Base-by-base conservation (phyloP, 2,113 vertebrate genomes). In the Gulo gulo region DNA sequence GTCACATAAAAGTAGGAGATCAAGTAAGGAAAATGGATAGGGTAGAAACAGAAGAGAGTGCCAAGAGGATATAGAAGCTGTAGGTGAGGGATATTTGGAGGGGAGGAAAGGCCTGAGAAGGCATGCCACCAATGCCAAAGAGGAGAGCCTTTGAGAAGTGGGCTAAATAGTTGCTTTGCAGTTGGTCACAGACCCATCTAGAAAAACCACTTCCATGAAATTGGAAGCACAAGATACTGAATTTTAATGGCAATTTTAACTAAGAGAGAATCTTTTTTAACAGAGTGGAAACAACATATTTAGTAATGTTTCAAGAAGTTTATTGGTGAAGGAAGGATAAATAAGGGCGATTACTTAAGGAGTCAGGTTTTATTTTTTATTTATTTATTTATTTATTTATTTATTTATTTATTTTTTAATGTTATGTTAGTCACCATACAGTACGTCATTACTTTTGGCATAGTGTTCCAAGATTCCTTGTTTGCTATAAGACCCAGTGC, bases 291-390 rank as follows among this genome's bases (percentile, higher is more conserved):
- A 31, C 8, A 57, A 78, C 90, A 85, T 20, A 29, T 47, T 67
- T 0, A 71, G 55, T 63, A 63, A 81, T 47, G 7, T 36, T 86
- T 78, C 20, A 67, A 71, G 39, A 93, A 91, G 2, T 9, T 78
- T 16, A 12, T 31, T 61, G 50, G 79, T 50, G 6, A 87, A 81
- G n/a, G 4, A 74, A 92, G 55, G 29, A 79, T n/a, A 26, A 42
- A 24, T 47, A 47, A 29, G 23, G 14, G 1, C n/a, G 18, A 79
- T 57, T 61, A 20, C 20, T 50, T 71, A n/a, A 81, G 26, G 34
- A 2, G 0, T 2, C 50, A 88, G 15, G n/a, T 1, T 59, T 61
- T 61, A 24, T 2, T 59, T 7, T 6, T 57, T 57, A 0, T 57
- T n/a, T n/a, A n/a, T n/a, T n/a, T n/a, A n/a, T n/a, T n/a, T n/a